phyloP scores from a whole-genome alignment of 2,797 vertebrate species.

The Octomys mimax region DNA sequence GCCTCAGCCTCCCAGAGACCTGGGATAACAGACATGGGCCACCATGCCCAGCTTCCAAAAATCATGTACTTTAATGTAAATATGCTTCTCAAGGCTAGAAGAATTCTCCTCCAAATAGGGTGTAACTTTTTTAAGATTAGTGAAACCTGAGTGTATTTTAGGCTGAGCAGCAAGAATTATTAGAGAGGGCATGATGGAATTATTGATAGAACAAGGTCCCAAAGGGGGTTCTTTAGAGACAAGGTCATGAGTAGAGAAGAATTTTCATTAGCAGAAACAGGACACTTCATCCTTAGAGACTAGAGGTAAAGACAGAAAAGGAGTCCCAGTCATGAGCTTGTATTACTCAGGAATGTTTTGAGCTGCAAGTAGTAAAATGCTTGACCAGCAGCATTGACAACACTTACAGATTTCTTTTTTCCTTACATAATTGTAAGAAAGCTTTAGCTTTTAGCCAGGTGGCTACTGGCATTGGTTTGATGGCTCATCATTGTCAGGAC shows the following conservation, averaged over 20 bases:
- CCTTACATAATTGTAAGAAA: neutral
- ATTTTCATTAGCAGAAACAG: conserved; percentile 50
- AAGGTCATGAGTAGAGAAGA: conserved; percentile 52
- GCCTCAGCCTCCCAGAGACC: neutral
- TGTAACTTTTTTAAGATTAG: neutral
- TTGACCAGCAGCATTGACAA: neutral
- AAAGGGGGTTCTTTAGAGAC: conserved; percentile 14
- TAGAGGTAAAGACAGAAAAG: neutral
- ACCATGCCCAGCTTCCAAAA: neutral
- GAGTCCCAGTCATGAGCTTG: neutral
- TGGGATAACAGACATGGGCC: neutral
- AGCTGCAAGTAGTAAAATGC: neutral
- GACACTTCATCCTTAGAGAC: conserved; percentile 26
- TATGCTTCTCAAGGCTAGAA: neutral
- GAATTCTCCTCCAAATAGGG: neutral
- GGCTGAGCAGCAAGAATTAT: neutral
- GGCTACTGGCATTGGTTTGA: neutral
- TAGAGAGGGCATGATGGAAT: neutral
- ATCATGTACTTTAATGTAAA: neutral
- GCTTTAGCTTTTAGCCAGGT: fast-evolving
- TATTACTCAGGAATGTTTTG: neutral
- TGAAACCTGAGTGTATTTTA: conserved; percentile 15
- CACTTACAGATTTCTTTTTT: neutral
- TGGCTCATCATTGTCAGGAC: neutral
- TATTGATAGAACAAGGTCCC: conserved; percentile 45